Base-by-base conservation (phyloP, 2,797 vertebrate species). In the Rhabdophis nuchalis region DNA sequence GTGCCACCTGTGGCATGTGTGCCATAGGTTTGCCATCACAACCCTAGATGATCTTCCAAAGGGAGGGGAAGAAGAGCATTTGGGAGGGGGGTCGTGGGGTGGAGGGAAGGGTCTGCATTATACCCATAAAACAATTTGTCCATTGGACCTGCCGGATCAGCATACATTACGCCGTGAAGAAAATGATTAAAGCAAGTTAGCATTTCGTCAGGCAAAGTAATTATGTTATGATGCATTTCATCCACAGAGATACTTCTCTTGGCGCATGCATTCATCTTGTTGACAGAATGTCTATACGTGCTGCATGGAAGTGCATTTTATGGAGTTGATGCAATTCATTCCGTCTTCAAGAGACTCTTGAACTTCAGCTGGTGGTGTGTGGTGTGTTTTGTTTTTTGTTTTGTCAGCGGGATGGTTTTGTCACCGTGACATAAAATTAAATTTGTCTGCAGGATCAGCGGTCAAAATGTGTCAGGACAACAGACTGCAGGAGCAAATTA, bases 91-190 rank as follows among this genome's bases (percentile, higher is more conserved):
- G 18, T 18, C 16, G 5, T 13, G 53, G 54, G 41, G 52, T 85
- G 46, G 56, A 92, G 93, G 92, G 91, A 46, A 54, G 12, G 11
- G 16, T 41, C 95, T 96, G 92, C 92, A 94, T 96, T 96, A 97
- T 94, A 95, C 96, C 95, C 95, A 97, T 97, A 96, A 97, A 97
- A 97, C 97, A 97, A 97, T 97, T 97, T 97, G 96, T 97, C 96
- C 96, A 95, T 96, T 97, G 96, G 97, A 96, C 95, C 96, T 94
- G 96, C 93, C 97, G 96, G 97, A 97, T 98, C 97, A 97, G 95
- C 96, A 96, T 93, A 93, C 94, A 95, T 97, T 96, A 96, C 95
- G 93, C 94, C 93, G 90, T 92, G 97, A 96, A 95, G 93, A 94
- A 94, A 96, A 97, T 95, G 95, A 97, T 97, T 97, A 97, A 97